Percentiles rank a stretch among this genome's conserved stretches.
These are phyloP conservation scores for Rostratula benghalensis DNA, from an alignment of 2,113 vertebrate genomes.

Conservation along the genomic window DNA sequence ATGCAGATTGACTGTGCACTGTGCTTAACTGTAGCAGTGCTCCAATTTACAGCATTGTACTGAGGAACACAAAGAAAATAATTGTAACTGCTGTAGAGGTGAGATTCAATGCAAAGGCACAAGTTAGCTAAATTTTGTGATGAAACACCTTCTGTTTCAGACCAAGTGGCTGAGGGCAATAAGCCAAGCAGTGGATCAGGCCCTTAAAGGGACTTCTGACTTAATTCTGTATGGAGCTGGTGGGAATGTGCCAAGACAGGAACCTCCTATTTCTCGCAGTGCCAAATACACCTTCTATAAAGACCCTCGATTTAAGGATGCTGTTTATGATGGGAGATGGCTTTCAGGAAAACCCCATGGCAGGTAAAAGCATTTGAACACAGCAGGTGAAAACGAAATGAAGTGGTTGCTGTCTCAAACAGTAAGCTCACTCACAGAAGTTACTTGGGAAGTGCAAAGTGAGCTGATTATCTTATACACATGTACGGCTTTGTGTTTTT, in stretches of 20 bases:
- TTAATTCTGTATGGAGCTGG: constrained; percentile 41
- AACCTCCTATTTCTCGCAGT: constrained; percentile 91
- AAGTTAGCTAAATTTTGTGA: background rate
- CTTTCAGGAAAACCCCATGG: constrained; percentile 91
- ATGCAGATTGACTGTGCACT: background rate
- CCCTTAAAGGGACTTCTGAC: constrained; percentile 79
- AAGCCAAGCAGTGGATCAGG: constrained; percentile 93
- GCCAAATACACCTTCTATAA: constrained; percentile 96
- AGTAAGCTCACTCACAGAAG: background rate
- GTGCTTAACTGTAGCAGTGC: background rate
- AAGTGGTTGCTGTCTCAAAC: background rate
- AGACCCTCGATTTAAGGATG: constrained; percentile 91
- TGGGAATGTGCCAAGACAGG: constrained; percentile 77
- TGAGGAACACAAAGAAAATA: background rate
- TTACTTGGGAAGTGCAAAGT: background rate
- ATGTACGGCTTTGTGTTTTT: background rate
- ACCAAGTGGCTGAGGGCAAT: constrained; percentile 93
- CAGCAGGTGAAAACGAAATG: background rate
- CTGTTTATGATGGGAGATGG: constrained; percentile 91
- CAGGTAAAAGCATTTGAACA: constrained; percentile 75
- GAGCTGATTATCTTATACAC: background rate
- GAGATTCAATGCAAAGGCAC: background rate
- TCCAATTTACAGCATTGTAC: background rate
- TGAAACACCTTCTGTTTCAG: constrained; percentile 68
- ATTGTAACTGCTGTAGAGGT: background rate